These are phyloP conservation scores for Palythoa grandis DNA, from an alignment of 92 coral and sea anemone genomes.

Conservation along the genomic window DNA sequence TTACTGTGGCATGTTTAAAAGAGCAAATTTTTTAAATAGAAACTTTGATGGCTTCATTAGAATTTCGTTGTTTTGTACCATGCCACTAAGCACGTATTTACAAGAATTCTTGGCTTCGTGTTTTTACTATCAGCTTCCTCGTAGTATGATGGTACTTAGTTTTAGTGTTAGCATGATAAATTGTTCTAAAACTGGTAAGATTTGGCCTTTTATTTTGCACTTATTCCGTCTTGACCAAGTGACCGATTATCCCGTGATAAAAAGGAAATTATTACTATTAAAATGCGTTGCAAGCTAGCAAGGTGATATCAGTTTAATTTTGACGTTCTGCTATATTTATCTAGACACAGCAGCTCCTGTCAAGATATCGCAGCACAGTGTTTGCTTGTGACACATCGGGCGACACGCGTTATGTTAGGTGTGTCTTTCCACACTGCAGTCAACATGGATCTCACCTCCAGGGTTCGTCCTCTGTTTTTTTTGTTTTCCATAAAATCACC, in stretches of 20 bases:
- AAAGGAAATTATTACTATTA: too few species aligned
- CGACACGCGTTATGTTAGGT: conserved; percentile 88
- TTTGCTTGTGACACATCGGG: conserved; percentile 93
- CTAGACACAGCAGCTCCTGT: conserved; percentile 59
- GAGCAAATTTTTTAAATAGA: not conserved
- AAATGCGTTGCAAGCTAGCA: too few species aligned
- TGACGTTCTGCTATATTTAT: not conserved
- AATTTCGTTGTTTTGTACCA: not conserved
- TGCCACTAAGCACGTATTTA: not conserved
- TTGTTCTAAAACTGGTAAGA: too few species aligned
- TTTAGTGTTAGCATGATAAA: too few species aligned
- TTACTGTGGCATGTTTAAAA: not conserved
- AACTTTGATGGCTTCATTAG: not conserved
- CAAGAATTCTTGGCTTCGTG: too few species aligned
- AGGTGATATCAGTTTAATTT: not conserved
- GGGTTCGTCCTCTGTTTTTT: conserved; percentile 46
- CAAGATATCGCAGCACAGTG: conserved; percentile 83
- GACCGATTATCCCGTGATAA: too few species aligned
- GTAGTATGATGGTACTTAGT: too few species aligned
- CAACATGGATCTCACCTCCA: conserved; percentile 72
- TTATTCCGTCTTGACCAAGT: too few species aligned
- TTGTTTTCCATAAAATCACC: not conserved
- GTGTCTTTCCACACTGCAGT: conserved; percentile 92
- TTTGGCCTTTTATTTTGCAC: too few species aligned
- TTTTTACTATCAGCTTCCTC: too few species aligned